A percentile compares a stretch with the other conserved stretches of the same genome.
Conservation (phyloP, 2,797 vertebrate species). For the Microctenopoma lineatum region DNA sequence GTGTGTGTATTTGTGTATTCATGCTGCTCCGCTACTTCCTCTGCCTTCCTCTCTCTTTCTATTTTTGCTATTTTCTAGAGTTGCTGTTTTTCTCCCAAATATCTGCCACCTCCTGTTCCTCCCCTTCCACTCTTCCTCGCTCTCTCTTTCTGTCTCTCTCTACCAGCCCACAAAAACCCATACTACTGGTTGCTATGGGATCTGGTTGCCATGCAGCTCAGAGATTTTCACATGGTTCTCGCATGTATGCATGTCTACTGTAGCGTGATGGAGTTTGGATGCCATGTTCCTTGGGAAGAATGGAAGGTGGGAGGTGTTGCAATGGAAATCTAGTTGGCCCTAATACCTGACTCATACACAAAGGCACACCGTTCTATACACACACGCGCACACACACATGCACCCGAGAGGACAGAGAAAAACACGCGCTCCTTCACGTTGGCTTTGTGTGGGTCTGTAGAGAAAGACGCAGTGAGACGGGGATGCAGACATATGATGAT, state of each 20-base stretch:
- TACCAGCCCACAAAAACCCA: conserved; percentile 48
- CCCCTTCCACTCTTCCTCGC: conserved; percentile 35
- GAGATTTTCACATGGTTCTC: conserved; percentile 59
- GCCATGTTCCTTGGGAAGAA: conserved; percentile 41
- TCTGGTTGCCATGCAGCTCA: conserved; percentile 79
- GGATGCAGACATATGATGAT: conserved; percentile 52
- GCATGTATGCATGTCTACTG: conserved; percentile 42
- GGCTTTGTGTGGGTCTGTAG: conserved; percentile 26
- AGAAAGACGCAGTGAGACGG: conserved; percentile 18
- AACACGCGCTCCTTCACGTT: conserved; percentile 27
- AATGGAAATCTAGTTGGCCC: conserved; percentile 14
- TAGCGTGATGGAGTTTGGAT: conserved; percentile 57
- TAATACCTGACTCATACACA: conserved; percentile 28
- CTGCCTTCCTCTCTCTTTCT: conserved; percentile 41
- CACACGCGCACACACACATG: too few relatives aligned
- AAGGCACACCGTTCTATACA: neutral
- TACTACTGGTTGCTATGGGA: conserved; percentile 84
- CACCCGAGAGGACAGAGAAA: conserved; percentile 1
- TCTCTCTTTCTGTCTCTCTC: neutral
- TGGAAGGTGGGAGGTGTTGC: conserved; percentile 1
- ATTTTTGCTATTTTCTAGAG: conserved; percentile 52
- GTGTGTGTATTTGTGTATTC: conserved; percentile 23
- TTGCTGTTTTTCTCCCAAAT: conserved; percentile 41
- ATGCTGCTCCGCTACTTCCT: conserved; percentile 31
- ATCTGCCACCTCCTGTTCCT: conserved; percentile 35